Percentiles rank a stretch among this genome's conserved stretches.
Evolutionary conservation across 1,140 invertebrate genomes (phyloP).

Genomic region (Apis dorsata): DNA sequence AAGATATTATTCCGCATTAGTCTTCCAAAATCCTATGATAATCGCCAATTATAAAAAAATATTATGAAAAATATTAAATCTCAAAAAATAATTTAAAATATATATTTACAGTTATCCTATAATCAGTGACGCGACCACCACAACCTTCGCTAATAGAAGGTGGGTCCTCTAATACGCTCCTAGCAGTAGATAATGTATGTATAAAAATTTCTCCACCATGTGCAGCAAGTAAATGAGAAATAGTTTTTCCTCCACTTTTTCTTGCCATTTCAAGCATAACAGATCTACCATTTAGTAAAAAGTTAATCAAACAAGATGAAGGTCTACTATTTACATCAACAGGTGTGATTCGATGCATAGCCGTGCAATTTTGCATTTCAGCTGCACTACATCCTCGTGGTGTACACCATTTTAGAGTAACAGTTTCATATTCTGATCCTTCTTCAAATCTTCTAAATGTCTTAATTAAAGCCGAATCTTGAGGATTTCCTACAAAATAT

Average conservation of each 20-base stretch:
- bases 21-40: conserved; percentile 89
- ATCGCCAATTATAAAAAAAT: conserved; percentile 9
- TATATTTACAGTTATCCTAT: conserved; percentile 84
- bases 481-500: conserved; percentile 71
- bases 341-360: conserved; percentile 94
- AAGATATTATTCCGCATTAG: conserved; percentile 93
- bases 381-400: conserved; percentile 90
- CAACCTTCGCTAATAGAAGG: conserved; percentile 96
- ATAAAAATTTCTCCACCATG: conserved; percentile 98
- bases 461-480: conserved; percentile 76
- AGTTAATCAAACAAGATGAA: conserved; percentile 97
- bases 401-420: conserved; percentile 97
- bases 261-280: conserved; percentile 96
- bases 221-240: conserved; percentile 95
- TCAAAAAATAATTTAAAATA: not conserved
- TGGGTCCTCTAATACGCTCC: conserved; percentile 95
- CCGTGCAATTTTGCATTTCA: conserved; percentile 89
- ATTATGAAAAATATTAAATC: not conserved
- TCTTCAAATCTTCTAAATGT: conserved; percentile 81
- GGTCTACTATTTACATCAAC: conserved; percentile 97
- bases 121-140: conserved; percentile 96
- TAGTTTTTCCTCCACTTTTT: conserved; percentile 92
- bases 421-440: conserved; percentile 86
- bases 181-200: conserved; percentile 91
- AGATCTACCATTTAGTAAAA: conserved; percentile 94